phyloP scores from a whole-genome alignment of 2,888 invertebrate species.

The Agonopterix alstromeriana region DNA sequence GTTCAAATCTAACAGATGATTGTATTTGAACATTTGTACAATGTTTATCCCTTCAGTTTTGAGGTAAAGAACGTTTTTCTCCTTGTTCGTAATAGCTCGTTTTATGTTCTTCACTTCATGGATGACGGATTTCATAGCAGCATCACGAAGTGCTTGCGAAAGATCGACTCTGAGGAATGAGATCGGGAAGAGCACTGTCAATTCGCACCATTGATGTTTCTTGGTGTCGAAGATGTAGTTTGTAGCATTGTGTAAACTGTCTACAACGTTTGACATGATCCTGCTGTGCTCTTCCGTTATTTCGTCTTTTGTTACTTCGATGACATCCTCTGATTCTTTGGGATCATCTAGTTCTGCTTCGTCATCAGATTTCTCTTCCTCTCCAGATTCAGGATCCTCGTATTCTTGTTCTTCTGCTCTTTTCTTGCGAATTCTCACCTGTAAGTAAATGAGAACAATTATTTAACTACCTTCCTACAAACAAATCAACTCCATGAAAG shows the following conservation, averaged over 20 bases:
- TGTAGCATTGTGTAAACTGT: constrained; percentile 56
- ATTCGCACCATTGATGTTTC: constrained; percentile 88
- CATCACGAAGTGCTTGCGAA: constrained; percentile 82
- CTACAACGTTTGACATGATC: constrained; percentile 55
- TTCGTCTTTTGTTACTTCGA: constrained; percentile 33
- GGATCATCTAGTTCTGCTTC: constrained; percentile 44
- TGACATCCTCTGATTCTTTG: constrained; percentile 41
- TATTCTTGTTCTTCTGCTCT: constrained; percentile 80
- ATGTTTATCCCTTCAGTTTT: constrained; percentile 98
- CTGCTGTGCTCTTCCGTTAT: constrained; percentile 35
- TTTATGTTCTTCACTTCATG: constrained; percentile 88
- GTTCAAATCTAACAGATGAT: constrained; percentile 86
- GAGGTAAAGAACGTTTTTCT: constrained; percentile 79
- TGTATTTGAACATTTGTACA: constrained; percentile 90
- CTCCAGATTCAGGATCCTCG: constrained; percentile 79
- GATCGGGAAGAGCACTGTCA: constrained; percentile 83
- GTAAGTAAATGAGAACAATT: constrained; percentile 16
- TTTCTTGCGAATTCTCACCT: constrained; percentile 73
- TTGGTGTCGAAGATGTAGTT: constrained; percentile 87
- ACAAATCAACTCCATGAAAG: too few relatives aligned
- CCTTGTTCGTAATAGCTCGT: constrained; percentile 88
- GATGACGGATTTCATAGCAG: constrained; percentile 84
- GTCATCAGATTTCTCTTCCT: constrained; percentile 73
- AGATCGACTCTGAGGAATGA: constrained; percentile 79
- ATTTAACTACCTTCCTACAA: background rate